Conservation (phyloP, 1,140 invertebrate genomes). For the Trachelipus rathkii region DNA sequence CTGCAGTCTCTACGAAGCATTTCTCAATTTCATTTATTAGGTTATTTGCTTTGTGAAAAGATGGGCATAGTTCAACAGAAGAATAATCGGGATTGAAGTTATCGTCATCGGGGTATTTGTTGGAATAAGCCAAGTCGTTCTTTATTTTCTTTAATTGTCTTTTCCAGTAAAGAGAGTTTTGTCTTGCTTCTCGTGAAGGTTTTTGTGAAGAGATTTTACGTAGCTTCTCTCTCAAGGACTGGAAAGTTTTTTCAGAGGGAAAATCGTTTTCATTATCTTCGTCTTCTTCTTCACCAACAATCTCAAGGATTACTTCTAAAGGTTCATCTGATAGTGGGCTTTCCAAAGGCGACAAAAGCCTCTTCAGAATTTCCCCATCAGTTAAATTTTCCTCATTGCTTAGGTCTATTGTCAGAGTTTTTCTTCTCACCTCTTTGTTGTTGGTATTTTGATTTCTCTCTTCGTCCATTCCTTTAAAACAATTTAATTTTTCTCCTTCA, state of each 20-base stretch:
- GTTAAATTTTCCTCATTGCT: neutral
- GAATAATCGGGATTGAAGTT: neutral
- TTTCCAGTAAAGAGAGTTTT: neutral
- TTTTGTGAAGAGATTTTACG: neutral
- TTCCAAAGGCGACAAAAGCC: neutral
- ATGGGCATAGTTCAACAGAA: neutral
- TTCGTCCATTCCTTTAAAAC: neutral
- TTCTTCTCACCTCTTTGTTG: neutral
- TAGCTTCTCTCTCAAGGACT: neutral
- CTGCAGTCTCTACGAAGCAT: neutral
- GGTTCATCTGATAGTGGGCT: neutral
- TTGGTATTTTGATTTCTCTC: neutral
- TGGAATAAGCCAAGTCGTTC: neutral
- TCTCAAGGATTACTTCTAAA: neutral
- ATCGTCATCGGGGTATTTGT: neutral
- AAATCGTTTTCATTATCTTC: neutral
- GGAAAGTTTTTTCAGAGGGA: neutral
- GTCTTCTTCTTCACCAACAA: neutral
- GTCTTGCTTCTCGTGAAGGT: neutral
- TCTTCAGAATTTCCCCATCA: neutral
- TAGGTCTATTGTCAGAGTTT: neutral
- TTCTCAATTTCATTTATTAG: neutral
- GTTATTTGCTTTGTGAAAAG: neutral
- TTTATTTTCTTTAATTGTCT: neutral
- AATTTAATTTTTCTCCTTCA: neutral